phyloP scores from a whole-genome alignment of 2,888 invertebrate genomes.

The Perizoma affinitatum region DNA sequence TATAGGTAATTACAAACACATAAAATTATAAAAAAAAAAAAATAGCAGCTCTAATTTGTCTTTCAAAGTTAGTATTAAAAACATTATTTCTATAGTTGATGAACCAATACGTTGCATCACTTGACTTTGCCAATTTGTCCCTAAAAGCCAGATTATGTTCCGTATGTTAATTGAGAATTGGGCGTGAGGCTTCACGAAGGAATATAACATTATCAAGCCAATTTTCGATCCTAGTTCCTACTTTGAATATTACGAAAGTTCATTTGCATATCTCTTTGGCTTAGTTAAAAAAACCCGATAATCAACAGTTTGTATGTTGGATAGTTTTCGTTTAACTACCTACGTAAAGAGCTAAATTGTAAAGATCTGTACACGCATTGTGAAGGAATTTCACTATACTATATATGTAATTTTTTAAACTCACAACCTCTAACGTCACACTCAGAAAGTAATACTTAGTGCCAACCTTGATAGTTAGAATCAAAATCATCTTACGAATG shows the following conservation, averaged over 20 bases:
- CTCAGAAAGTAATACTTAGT: background rate
- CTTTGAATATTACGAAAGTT: constrained; percentile 30
- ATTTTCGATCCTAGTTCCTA: constrained; percentile 28
- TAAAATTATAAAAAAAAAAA: too few relatives aligned
- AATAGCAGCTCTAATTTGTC: too few relatives aligned
- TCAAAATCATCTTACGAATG: too few relatives aligned
- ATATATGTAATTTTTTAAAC: too few relatives aligned
- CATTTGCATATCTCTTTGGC: constrained; percentile 25
- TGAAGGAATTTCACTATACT: too few relatives aligned
- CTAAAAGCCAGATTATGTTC: constrained; percentile 24
- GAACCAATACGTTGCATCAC: constrained; percentile 11
- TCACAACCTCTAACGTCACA: background rate
- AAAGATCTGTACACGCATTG: too few relatives aligned
- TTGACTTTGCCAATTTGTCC: constrained; percentile 26
- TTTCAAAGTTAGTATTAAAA: too few relatives aligned
- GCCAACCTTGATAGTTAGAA: background rate
- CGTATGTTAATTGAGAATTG: constrained; percentile 28
- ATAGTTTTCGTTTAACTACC: too few relatives aligned
- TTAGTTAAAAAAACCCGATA: constrained; percentile 1
- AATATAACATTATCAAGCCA: constrained; percentile 29
- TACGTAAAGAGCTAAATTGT: too few relatives aligned
- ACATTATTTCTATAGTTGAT: too few relatives aligned
- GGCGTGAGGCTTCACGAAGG: constrained; percentile 22
- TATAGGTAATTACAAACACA: too few relatives aligned
- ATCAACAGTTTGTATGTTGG: too few relatives aligned